These are phyloP conservation scores for Drosophila melanica DNA, from an alignment of 1,140 invertebrate genomes.

Conservation along the genomic window DNA sequence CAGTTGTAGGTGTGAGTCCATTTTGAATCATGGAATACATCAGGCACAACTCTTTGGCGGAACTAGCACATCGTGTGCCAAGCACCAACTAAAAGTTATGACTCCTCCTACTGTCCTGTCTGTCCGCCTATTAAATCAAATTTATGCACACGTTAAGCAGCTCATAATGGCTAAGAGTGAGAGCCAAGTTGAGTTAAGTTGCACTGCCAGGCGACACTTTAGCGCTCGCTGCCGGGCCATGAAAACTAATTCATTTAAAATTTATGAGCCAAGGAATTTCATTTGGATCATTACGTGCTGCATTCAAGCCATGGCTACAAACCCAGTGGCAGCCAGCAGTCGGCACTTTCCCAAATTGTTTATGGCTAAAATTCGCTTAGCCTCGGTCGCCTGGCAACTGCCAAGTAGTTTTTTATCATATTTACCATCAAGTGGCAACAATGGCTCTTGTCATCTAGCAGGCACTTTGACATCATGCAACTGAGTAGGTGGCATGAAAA, in stretches of 20 bases:
- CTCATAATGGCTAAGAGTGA: constrained; percentile 29
- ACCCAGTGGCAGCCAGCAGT: neutral
- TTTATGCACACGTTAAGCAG: constrained; percentile 49
- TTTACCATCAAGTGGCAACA: neutral
- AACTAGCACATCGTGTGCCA: constrained; percentile 11
- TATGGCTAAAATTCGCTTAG: constrained; percentile 27
- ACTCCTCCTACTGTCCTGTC: neutral
- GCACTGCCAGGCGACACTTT: constrained; percentile 20
- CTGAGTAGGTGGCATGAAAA: neutral
- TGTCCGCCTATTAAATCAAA: neutral
- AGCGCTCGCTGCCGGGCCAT: constrained; percentile 37
- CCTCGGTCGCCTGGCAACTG: constrained; percentile 28
- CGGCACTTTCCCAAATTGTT: constrained; percentile 54
- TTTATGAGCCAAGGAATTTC: constrained; percentile 64
- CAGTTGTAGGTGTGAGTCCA: neutral
- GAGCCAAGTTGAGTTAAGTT: constrained; percentile 1
- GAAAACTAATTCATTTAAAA: constrained; percentile 80
- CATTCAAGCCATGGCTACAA: constrained; percentile 14
- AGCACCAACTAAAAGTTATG: constrained; percentile 25
- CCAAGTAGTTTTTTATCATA: constrained; percentile 5
- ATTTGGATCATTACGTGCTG: constrained; percentile 54
- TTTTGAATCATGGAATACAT: neutral
- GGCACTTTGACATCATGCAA: neutral
- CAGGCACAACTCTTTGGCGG: neutral
- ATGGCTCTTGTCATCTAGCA: neutral